Conservation (phyloP, 2,113 vertebrate genomes). For the Anoura caudifer region DNA sequence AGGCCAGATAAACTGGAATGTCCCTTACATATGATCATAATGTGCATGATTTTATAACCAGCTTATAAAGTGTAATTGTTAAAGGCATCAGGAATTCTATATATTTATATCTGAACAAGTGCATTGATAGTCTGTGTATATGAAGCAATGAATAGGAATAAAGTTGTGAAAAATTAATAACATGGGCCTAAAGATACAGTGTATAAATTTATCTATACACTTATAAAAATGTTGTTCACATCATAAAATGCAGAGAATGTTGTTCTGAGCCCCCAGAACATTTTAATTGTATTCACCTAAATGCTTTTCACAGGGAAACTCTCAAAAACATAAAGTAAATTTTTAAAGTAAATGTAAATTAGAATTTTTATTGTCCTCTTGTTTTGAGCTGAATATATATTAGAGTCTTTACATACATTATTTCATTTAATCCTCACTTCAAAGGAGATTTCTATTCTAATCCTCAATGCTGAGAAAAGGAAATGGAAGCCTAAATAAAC, state of each 20-base stretch:
- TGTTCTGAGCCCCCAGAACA: not conserved
- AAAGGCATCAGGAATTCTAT: not conserved
- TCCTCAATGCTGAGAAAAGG: not conserved
- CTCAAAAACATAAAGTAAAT: not conserved
- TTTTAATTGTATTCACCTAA: not conserved
- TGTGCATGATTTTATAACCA: not conserved
- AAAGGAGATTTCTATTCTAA: not conserved
- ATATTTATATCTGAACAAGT: slow-evolving; percentile 34
- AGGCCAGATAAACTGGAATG: not conserved
- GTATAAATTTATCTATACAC: slow-evolving; percentile 29
- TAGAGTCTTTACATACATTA: not conserved
- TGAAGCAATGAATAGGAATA: not conserved
- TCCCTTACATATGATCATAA: not conserved
- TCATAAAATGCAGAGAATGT: not conserved
- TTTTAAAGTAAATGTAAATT: not conserved
- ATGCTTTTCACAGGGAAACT: not conserved
- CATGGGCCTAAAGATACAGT: not conserved
- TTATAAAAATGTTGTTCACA: not conserved
- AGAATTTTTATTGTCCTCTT: not conserved
- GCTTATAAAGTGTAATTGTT: slow-evolving; percentile 44
- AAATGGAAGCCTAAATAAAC: not conserved
- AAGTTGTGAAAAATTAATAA: slow-evolving; percentile 33
- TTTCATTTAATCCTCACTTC: not conserved
- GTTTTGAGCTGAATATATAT: not conserved
- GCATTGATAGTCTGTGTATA: slow-evolving; percentile 14